Evolutionary conservation across 2,797 vertebrate genomes (phyloP), one percentile per base, ranked within the genome.

Genomic region (Onychomys leucogaster): DNA sequence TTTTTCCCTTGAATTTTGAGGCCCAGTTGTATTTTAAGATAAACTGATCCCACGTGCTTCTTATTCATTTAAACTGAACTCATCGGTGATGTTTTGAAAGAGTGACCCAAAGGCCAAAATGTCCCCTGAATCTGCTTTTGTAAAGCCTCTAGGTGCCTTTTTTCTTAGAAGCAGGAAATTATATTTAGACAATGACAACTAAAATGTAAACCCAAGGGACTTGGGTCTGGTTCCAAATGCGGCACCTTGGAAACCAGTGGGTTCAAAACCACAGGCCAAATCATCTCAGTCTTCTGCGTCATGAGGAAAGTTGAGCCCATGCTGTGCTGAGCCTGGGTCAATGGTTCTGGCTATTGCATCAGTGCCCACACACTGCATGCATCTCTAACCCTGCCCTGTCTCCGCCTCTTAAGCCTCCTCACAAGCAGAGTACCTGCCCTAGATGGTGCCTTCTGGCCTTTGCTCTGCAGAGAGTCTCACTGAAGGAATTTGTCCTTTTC

Each of bases 21-120:
- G 49, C 96, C 94, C 91, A 46, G 93, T 92, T 34, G 67, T 95
- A 94, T 96, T 96, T 95, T 88, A 91, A 95, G 94, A 95, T 80
- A 96, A 97, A 97, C 97, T 37, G 76, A 93, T 95, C 84, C 92
- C 97, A 97, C 91, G 94, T 94, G 95, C 91, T 83, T 95, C 90
- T 93, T 94, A 93, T 96, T 94, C 81, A 81, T 59, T 90, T 88
- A 92, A 67, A 63, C 59, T 80, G 71, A 96, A 95, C 59, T 77
- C 96, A 95, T 90, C 86, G 73, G 80, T 17, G 34, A 13, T 65
- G 84, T 96, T 98, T 97, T 85, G 83, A 91, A 97, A 95, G 80
- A 89, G 41, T 21, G 2, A 21, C 55, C 65, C 4, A 61, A 93
- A 67, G 88, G 43, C 96, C 86, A 69, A 94, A 89, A 67, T 92